A percentile compares a stretch with the other conserved stretches of the same genome.
These are phyloP conservation scores for Chroicocephalus ridibundus DNA, from an alignment of 2,113 vertebrate genomes.

Conservation along the genomic window DNA sequence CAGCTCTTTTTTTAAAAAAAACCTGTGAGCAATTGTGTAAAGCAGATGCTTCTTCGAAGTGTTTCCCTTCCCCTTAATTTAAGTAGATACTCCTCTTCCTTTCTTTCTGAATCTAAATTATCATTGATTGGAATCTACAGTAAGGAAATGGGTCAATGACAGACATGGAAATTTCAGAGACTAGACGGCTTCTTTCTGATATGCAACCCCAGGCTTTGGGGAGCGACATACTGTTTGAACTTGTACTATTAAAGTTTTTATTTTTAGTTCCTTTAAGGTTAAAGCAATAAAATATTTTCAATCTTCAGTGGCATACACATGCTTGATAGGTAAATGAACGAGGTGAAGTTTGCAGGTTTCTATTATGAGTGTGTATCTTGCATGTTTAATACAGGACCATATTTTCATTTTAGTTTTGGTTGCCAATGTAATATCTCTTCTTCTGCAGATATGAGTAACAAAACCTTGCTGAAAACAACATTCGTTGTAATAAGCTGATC, in stretches of 20 bases:
- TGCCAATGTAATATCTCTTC: not conserved
- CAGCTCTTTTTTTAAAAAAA: not conserved
- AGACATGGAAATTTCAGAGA: not conserved
- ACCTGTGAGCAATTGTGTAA: fast-evolving
- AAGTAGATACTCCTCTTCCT: not conserved
- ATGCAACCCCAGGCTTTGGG: fast-evolving
- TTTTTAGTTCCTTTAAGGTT: not conserved
- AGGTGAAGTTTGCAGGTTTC: not conserved
- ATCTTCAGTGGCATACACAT: not conserved
- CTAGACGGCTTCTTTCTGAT: not conserved
- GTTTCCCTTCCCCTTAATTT: not conserved
- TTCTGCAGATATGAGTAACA: not conserved
- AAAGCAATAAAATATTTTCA: not conserved
- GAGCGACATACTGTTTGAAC: not conserved
- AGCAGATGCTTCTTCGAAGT: not conserved
- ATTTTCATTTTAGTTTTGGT: not conserved
- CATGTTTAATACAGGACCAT: not conserved
- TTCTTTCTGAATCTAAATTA: not conserved
- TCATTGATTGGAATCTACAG: not conserved
- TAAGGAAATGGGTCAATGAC: not conserved
- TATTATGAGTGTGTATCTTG: not conserved
- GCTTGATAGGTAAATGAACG: not conserved
- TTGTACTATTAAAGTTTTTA: not conserved
- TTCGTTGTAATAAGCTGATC: not conserved
- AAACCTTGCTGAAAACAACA: not conserved